phyloP scores from a whole-genome alignment of 2,113 vertebrate species.

The Gallinago media region DNA sequence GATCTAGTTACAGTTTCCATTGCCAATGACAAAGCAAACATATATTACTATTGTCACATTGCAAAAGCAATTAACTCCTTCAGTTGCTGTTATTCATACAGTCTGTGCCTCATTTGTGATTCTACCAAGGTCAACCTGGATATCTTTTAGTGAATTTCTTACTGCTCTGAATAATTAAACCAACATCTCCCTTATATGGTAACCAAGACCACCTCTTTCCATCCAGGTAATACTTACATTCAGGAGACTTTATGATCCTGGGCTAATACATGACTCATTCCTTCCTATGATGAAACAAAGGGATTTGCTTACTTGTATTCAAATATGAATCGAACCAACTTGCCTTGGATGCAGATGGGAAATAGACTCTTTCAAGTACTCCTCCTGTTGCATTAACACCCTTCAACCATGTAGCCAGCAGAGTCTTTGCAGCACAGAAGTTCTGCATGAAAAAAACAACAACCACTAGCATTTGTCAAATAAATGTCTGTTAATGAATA shows the following conservation, averaged over 20 bases:
- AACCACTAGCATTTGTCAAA: conserved; percentile 40
- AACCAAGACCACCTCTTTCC: neutral
- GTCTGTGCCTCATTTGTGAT: neutral
- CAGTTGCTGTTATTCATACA: neutral
- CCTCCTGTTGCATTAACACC: conserved; percentile 11
- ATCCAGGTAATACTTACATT: neutral
- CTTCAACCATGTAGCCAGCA: conserved; percentile 11
- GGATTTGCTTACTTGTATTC: neutral
- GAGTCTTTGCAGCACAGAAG: conserved; percentile 23
- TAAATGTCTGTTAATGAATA: conserved; percentile 36
- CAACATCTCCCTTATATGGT: neutral
- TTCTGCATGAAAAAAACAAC: neutral
- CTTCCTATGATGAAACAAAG: neutral
- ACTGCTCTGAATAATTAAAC: neutral
- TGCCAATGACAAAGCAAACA: neutral
- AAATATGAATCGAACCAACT: neutral
- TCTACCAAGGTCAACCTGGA: neutral
- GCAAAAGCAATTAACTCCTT: neutral
- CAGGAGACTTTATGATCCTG: neutral
- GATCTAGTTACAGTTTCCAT: neutral
- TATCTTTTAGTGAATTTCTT: neutral
- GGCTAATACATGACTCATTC: neutral
- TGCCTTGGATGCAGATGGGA: neutral
- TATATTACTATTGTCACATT: neutral
- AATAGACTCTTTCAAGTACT: neutral